Conservation (phyloP, 1,140 invertebrate species). For the Drosophila kohkoa region DNA sequence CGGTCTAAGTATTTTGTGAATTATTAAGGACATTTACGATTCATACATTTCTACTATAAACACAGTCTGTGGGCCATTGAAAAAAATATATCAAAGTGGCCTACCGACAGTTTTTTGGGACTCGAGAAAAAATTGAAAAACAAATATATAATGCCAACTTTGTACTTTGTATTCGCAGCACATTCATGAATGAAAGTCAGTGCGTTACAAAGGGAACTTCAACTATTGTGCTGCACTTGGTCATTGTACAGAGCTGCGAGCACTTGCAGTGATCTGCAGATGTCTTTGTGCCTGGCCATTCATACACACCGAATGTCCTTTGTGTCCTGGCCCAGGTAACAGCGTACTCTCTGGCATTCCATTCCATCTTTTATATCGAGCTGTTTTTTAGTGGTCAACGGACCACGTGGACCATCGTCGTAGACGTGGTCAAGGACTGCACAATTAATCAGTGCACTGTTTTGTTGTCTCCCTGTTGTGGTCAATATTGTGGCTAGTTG, state of each 20-base stretch:
- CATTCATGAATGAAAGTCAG: constrained; percentile 76
- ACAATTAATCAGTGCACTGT: constrained; percentile 63
- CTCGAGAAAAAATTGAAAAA: not conserved
- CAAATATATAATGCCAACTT: constrained; percentile 56
- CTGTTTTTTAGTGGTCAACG: constrained; percentile 48
- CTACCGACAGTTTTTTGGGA: constrained; percentile 51
- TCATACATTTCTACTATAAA: constrained; percentile 9
- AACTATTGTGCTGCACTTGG: constrained; percentile 23
- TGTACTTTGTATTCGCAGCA: constrained; percentile 46
- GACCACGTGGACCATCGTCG: not conserved
- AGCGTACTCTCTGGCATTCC: constrained; percentile 31
- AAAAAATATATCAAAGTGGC: constrained; percentile 67
- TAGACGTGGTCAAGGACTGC: constrained; percentile 52
- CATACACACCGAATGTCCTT: constrained; percentile 35
- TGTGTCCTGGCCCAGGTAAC: constrained; percentile 35
- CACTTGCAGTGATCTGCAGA: constrained; percentile 80
- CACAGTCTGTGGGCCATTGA: constrained; percentile 32
- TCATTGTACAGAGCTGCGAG: constrained; percentile 43
- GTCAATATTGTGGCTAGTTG: constrained; percentile 75
- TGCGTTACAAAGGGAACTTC: constrained; percentile 54
- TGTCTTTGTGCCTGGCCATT: constrained; percentile 51
- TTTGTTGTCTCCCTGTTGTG: constrained; percentile 56
- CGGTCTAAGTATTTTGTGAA: constrained; percentile 34
- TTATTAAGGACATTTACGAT: constrained; percentile 26
- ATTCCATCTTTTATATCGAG: constrained; percentile 16